phyloP scores from a whole-genome alignment of 2,888 invertebrate genomes.

The Hedya salicella region DNA sequence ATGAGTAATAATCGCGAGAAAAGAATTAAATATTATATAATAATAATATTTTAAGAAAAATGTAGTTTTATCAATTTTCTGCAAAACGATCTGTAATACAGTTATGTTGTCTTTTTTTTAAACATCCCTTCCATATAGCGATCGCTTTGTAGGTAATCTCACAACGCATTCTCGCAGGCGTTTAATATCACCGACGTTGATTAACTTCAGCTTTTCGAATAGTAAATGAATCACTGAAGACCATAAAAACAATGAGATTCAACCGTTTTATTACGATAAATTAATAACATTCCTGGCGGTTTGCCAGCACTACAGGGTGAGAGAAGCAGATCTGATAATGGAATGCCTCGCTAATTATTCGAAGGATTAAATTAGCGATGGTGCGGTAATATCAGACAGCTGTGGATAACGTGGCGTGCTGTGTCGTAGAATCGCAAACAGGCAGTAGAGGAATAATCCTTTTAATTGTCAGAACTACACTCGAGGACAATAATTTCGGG shows the following conservation, averaged over 20 bases:
- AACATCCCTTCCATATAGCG: too few relatives aligned
- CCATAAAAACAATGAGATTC: slow-evolving; percentile 30
- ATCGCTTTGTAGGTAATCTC: too few relatives aligned
- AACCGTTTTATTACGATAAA: slow-evolving; percentile 38
- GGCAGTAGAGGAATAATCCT: slow-evolving; percentile 18
- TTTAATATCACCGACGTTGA: neutral
- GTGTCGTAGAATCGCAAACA: neutral
- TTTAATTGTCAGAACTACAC: too few relatives aligned
- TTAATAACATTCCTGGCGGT: slow-evolving; percentile 39
- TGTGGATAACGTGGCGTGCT: slow-evolving; percentile 34
- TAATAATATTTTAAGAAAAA: too few relatives aligned
- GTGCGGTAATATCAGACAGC: slow-evolving; percentile 40
- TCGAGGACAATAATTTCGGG: too few relatives aligned
- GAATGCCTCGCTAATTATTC: slow-evolving; percentile 42
- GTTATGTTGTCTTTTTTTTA: too few relatives aligned
- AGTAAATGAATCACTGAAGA: neutral
- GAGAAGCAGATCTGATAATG: slow-evolving; percentile 40
- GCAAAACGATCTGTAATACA: too few relatives aligned
- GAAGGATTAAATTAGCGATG: slow-evolving; percentile 38
- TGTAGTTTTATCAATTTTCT: too few relatives aligned
- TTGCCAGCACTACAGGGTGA: slow-evolving; percentile 32
- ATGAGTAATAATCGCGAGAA: too few relatives aligned
- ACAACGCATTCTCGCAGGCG: neutral
- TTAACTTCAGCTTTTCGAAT: neutral
- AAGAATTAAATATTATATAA: too few relatives aligned